Base-by-base conservation (phyloP, 1,140 invertebrate species). In the Solen grandis region DNA sequence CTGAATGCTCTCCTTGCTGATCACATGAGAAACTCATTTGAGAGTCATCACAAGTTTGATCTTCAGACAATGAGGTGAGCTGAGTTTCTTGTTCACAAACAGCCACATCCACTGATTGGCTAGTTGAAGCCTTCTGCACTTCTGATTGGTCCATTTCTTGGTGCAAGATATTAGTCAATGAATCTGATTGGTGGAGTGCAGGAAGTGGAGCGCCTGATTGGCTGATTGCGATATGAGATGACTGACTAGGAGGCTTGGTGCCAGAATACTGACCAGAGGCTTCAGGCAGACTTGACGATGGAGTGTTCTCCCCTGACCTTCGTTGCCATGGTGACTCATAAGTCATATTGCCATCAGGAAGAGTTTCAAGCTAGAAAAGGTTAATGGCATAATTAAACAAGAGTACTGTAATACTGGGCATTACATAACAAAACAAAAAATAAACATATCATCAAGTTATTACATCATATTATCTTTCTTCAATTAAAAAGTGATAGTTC, bases 281-380 rank as follows among this genome's bases (percentile, higher is more conserved):
- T 16, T 29, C 57, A 22, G 57, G 57, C 22, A 29, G 22, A 16
- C 2, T 2, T 22, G 68, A 25, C 41, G 75, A 55, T 5, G 65
- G 75, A 36, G 50, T 59, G 19, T 62, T 80, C n/a, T 60, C 57
- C 8, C 69, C 59, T 25, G 68, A 63, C 46, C 59, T 69, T 25
- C 57, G 55, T 80, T 72, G 33, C 77, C 77, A 80, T 73, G 68
- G 68, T 65, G 66, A 80, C 22, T 68, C 73, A 76, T 52, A 62
- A 73, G 55, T 74, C 52, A 36, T 31, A 22, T 19, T 8, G n/a
- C 33, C 57, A 55, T 74, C n/a, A 3, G 55, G 13, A 25, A 22
- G 50, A 70, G 27, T 46, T 19, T n/a, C 62, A 29, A 22, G 33
- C 70, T 74, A 25, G 19, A 74, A 73, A 22, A 55, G n/a, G n/a